Conservation (phyloP, 2,113 vertebrate genomes). For the Microtus oregoni region DNA sequence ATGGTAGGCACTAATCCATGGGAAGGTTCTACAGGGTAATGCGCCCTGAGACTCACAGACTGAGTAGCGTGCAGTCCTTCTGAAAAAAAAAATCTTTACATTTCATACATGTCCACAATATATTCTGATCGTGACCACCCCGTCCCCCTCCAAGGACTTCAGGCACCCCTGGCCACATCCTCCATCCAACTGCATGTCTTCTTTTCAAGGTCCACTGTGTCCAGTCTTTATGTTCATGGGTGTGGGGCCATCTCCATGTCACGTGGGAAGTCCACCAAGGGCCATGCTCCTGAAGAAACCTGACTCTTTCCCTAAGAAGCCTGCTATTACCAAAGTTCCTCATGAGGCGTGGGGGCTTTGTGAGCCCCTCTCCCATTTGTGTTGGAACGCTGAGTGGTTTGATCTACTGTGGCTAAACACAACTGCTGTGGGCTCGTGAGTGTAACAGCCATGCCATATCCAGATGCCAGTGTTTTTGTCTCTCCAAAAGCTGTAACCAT, state of each 20-base stretch:
- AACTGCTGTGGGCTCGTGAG: background rate
- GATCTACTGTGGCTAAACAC: background rate
- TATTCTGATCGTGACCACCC: background rate
- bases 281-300: background rate
- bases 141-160: background rate
- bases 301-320: background rate
- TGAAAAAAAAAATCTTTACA: background rate
- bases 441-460: too few relatives aligned
- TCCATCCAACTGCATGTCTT: too few relatives aligned
- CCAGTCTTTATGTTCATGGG: background rate
- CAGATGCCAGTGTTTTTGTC: background rate
- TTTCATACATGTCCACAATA: background rate
- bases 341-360: background rate
- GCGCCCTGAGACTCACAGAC: too few relatives aligned
- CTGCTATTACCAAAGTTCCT: background rate
- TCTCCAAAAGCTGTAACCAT: background rate
- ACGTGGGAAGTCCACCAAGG: too few relatives aligned
- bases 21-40: accelerated
- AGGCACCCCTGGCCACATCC: background rate
- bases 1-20: accelerated
- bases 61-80: background rate
- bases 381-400: background rate
- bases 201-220: background rate
- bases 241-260: background rate
- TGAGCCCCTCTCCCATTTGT: background rate